A percentile compares a stretch with the other conserved stretches of the same genome.
phyloP scores from a whole-genome alignment of 2,888 invertebrate genomes.

The Mesorhabditis belari region DNA sequence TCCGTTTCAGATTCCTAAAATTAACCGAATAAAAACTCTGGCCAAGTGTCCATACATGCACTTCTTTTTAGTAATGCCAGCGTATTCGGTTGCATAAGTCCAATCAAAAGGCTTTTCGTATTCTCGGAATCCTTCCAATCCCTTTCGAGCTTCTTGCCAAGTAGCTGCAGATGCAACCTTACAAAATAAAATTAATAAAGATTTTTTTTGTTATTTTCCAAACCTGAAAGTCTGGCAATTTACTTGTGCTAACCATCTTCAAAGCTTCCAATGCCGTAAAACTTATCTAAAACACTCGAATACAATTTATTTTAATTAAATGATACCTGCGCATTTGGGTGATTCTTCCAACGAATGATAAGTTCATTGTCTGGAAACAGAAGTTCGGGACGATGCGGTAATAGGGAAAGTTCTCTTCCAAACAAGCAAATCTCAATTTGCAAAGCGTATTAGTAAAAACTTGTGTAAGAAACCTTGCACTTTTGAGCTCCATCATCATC shows the following conservation, averaged over 20 bases:
- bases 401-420: slow-evolving; percentile 24
- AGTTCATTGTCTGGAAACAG: slow-evolving; percentile 86
- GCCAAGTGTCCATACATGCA: slow-evolving; percentile 1
- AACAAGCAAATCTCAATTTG: slow-evolving; percentile 37
- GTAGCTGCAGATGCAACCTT: slow-evolving; percentile 42
- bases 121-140: slow-evolving; percentile 12
- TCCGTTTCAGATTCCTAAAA: slow-evolving; percentile 12
- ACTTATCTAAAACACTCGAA: slow-evolving; percentile 59
- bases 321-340: neutral
- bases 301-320: neutral
- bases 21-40: neutral
- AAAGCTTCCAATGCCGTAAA: slow-evolving; percentile 88
- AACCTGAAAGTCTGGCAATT: slow-evolving; percentile 40
- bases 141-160: slow-evolving; percentile 42
- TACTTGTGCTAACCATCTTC: slow-evolving; percentile 63
- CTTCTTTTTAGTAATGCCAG: slow-evolving; percentile 62
- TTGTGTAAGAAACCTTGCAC: too few species aligned
- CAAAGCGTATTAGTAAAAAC: neutral
- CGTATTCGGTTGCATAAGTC: slow-evolving; percentile 90
- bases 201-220: neutral
- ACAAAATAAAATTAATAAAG: neutral
- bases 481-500: neutral
- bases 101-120: slow-evolving; percentile 66
- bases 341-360: slow-evolving; percentile 57
- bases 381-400: slow-evolving; percentile 76